Evolutionary conservation across 2,113 vertebrate genomes (phyloP).

Genomic region (Abramis brama): DNA sequence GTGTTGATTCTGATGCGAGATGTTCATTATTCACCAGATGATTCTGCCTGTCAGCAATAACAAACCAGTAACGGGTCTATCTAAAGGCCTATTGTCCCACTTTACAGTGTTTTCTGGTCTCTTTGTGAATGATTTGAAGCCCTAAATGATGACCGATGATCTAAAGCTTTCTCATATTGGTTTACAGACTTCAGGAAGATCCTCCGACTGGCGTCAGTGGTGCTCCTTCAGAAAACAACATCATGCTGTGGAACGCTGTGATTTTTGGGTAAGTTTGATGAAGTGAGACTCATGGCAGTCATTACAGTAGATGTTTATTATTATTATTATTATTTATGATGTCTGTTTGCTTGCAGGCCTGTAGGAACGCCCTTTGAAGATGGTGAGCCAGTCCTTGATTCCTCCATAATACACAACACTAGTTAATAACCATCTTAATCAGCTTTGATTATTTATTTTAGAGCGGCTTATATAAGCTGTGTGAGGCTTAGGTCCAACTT

Average conservation of each 20-base stretch:
- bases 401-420: slow-evolving; percentile 16
- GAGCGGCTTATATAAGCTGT: background rate
- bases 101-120: no score
- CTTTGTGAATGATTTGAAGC: no score
- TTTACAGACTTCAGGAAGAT: slow-evolving; percentile 93
- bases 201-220: slow-evolving; percentile 98
- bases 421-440: background rate
- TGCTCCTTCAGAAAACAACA: slow-evolving; percentile 98
- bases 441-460: no score
- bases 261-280: slow-evolving; percentile 93
- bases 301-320: background rate
- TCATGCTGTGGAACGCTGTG: slow-evolving; percentile 99
- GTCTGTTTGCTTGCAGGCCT: slow-evolving; percentile 79
- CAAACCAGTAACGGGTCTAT: no score
- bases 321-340: no score
- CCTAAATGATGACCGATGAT: no score
- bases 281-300: background rate
- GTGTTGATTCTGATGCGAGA: no score
- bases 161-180: background rate
- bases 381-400: slow-evolving; percentile 79
- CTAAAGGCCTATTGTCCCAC: no score
- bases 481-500: background rate
- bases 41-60: no score
- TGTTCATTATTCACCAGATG: no score
- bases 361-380: slow-evolving; percentile 99